A percentile compares a stretch with the other conserved stretches of the same genome.
phyloP scores from a whole-genome alignment of 2,888 invertebrate species.

The Phytoseiulus persimilis region DNA sequence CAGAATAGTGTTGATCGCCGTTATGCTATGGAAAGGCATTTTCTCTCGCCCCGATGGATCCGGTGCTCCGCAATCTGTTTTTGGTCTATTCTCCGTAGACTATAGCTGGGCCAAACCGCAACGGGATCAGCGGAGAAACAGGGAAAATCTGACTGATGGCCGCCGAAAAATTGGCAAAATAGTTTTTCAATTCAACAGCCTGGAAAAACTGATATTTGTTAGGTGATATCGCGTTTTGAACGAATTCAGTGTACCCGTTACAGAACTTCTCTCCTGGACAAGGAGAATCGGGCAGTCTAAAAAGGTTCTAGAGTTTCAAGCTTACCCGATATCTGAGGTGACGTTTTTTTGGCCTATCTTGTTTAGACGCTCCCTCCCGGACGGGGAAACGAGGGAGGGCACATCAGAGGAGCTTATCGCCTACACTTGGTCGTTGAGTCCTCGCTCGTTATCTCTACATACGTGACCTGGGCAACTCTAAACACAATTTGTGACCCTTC shows the following conservation, averaged over 20 bases:
- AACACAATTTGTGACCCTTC: constrained; percentile 5
- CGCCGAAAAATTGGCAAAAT: too few species aligned
- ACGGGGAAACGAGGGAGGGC: background rate
- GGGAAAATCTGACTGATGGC: too few species aligned
- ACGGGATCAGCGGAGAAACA: too few species aligned
- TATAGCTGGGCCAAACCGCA: too few species aligned
- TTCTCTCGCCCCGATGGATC: too few species aligned
- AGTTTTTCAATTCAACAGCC: too few species aligned
- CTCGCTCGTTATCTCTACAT: background rate
- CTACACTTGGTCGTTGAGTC: background rate
- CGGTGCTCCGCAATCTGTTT: too few species aligned
- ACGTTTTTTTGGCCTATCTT: background rate
- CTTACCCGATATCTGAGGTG: background rate
- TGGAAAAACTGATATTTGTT: too few species aligned
- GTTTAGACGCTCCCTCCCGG: background rate
- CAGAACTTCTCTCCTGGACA: too few species aligned
- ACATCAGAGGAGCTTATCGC: background rate
- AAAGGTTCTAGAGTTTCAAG: background rate
- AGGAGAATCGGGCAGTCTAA: background rate
- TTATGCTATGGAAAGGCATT: background rate
- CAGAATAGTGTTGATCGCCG: background rate
- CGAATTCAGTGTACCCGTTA: too few species aligned
- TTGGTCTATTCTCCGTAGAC: too few species aligned
- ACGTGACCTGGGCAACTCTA: background rate
- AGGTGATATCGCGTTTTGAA: too few species aligned